Conservation (phyloP, 2,797 vertebrate species). For the Lagothrix lagotricha region DNA sequence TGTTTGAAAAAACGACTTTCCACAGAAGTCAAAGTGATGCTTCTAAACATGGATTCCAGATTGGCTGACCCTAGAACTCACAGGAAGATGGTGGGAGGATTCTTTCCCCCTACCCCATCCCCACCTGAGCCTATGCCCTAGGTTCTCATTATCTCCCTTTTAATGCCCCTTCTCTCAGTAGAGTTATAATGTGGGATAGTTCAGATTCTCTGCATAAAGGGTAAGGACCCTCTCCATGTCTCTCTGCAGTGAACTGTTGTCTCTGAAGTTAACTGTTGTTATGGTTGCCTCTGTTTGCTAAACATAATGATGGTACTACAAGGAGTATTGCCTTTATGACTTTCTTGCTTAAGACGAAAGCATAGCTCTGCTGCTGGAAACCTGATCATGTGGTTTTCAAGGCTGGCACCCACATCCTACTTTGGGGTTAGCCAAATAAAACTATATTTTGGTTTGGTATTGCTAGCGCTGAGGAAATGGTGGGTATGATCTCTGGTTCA, state of each 20-base stretch:
- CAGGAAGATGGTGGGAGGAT: accelerated
- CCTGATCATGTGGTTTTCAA: conserved; percentile 85
- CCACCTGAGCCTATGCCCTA: background rate
- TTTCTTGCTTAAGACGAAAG: conserved; percentile 80
- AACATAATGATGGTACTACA: conserved; percentile 60
- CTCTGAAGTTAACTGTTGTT: conserved; percentile 73
- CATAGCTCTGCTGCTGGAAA: conserved; percentile 82
- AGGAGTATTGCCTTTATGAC: conserved; percentile 52
- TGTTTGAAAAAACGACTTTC: conserved; percentile 22
- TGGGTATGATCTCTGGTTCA: conserved; percentile 85
- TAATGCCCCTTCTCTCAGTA: background rate
- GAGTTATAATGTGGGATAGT: background rate
- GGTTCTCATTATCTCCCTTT: background rate
- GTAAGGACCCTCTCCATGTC: background rate
- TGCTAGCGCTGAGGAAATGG: conserved; percentile 87
- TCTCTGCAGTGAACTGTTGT: conserved; percentile 69
- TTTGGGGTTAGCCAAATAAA: conserved; percentile 89
- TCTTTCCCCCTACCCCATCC: background rate
- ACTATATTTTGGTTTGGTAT: conserved; percentile 85
- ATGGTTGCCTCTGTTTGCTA: conserved; percentile 81
- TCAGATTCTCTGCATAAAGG: accelerated
- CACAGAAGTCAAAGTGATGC: background rate
- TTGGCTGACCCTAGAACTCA: background rate
- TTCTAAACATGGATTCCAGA: background rate
- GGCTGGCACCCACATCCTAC: conserved; percentile 88